Evolutionary conservation across 2,888 invertebrate species (phyloP).

Genomic region (Rhagonycha fulva): DNA sequence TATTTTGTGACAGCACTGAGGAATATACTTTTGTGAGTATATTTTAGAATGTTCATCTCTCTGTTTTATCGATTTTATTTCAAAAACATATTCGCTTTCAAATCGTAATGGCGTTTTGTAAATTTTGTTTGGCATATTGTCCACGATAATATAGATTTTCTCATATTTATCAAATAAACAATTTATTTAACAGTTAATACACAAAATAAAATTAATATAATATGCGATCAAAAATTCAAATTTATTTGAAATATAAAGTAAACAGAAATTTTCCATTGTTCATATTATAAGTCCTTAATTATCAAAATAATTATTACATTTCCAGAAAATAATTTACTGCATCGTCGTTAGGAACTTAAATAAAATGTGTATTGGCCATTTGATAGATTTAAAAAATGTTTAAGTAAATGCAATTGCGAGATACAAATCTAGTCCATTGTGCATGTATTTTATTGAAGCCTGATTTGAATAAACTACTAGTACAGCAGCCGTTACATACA

Average conservation of each 20-base stretch:
- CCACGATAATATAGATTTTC: background rate
- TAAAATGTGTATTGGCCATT: background rate
- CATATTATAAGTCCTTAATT: background rate
- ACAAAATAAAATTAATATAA: background rate
- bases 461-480: conserved; percentile 42
- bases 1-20: background rate
- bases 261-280: background rate
- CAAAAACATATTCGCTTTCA: conserved; percentile 37
- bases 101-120: conserved; percentile 23
- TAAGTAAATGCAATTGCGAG: conserved; percentile 18
- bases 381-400: background rate
- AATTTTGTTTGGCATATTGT: background rate
- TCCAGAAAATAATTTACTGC: background rate
- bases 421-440: conserved; percentile 25
- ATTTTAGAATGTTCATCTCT: conserved; percentile 2
- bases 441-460: conserved; percentile 39
- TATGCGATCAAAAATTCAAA: background rate
- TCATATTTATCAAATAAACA: background rate
- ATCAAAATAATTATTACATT: background rate
- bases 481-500: conserved; percentile 30
- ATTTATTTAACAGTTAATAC: background rate
- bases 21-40: conserved; percentile 2
- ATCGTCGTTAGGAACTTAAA: background rate
- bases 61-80: conserved; percentile 44
- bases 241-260: background rate